These are phyloP conservation scores for Drosophila yakuba DNA, from an alignment of 1,140 invertebrate genomes.

Conservation along the genomic window DNA sequence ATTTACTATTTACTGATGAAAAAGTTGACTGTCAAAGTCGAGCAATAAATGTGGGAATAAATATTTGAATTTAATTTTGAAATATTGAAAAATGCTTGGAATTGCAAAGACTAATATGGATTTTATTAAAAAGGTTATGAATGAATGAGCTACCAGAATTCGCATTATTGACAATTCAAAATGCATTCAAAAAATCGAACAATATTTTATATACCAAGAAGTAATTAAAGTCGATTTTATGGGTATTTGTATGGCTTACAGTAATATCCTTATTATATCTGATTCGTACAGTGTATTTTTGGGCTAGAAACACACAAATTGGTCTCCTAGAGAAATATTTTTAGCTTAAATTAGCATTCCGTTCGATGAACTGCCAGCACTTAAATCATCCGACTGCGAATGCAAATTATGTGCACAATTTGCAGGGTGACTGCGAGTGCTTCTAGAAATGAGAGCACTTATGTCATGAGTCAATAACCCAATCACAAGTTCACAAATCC, in stretches of 20 bases:
- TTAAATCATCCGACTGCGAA: constrained; percentile 25
- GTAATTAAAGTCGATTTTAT: no score
- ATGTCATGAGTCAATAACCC: constrained; percentile 26
- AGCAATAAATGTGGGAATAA: constrained; percentile 15
- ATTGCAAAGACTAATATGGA: neutral
- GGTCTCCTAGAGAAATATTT: constrained; percentile 6
- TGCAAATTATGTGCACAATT: constrained; percentile 19
- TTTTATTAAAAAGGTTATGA: neutral
- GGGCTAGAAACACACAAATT: neutral
- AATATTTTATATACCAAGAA: no score
- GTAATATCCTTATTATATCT: neutral
- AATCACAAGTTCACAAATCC: constrained; percentile 24
- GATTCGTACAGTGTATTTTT: neutral
- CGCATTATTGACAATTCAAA: no score
- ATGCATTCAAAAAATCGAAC: no score
- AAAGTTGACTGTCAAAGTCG: constrained; percentile 12
- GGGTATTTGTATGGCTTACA: no score
- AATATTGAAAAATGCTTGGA: no score
- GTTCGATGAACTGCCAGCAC: constrained; percentile 19
- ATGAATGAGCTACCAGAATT: neutral
- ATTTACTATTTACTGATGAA: constrained; percentile 47
- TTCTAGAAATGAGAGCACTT: constrained; percentile 11
- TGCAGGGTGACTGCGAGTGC: constrained; percentile 18
- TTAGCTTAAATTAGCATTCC: constrained; percentile 22
- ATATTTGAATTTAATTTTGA: neutral